Base-by-base conservation (phyloP, 2,888 invertebrate genomes). In the Xanthia icteritia region DNA sequence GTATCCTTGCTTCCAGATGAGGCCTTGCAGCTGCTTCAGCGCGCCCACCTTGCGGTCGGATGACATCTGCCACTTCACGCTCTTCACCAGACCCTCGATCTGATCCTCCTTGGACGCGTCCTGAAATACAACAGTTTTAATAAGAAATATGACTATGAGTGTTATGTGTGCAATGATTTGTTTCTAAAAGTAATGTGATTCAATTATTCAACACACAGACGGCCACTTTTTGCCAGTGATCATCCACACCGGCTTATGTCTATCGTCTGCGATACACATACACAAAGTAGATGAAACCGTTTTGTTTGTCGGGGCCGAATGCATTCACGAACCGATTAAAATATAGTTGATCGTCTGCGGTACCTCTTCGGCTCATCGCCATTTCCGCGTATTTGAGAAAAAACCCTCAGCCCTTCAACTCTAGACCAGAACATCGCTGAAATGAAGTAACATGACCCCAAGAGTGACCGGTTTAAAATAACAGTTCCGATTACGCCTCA, bases 1-100 rank as follows among this genome's bases (percentile, higher is more conserved):
- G 92, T 99, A 99, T 6, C 98, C 99, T 87, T 98, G 97, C 90
- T 97, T 97, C 98, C 99, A 99, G 89, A 99, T 98, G 82, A 98
- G 97, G 0, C 99, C 99, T 94, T 99, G 99, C n/a, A 99, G 96
- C 70, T 97, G 97, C 93, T 99, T 99, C 81, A 99, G 96, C 9
- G 98, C 97, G 9, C 97, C 97, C 56, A 97, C 97, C 93, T 99
- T 98, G 79, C 98, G 97, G 93, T 99, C 98, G 45, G 96, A 95
- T 67, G 98, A 97, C 97, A 99, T 99, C 94, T 98, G 98, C 97
- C 98, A 98, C 86, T 97, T 97, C 23, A 99, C 97, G 94, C 98
- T 98, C 80, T 97, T 97, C 23, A 98, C 95, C 48, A 98, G 95
- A 66, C 97, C 97, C 82, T 97, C 97, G 77, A 97, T 97, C 83